Evolutionary conservation across 1,140 invertebrate species (phyloP).

Genomic region (Scylla paramamosain): DNA sequence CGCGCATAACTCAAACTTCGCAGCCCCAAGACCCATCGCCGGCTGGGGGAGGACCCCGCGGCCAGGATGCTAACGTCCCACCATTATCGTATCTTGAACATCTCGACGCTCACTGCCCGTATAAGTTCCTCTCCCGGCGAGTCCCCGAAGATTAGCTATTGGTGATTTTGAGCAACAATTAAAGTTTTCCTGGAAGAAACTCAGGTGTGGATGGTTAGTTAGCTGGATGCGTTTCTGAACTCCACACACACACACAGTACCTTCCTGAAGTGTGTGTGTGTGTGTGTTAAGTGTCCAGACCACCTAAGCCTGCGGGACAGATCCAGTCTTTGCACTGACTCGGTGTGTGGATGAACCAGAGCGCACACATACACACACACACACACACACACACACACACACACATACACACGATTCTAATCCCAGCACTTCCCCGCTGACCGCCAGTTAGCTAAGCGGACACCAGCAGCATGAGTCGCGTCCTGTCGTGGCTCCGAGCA

Average conservation of each 20-base stretch:
- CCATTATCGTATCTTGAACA: constrained; percentile 43
- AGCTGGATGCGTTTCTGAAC: too few relatives aligned
- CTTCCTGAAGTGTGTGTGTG: too few relatives aligned
- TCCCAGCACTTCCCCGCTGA: background rate
- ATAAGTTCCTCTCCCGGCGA: background rate
- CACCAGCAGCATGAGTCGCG: background rate
- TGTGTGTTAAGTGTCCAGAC: background rate
- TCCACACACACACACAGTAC: too few relatives aligned
- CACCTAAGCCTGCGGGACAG: background rate
- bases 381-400: background rate
- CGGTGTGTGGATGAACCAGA: background rate
- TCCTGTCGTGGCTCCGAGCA: background rate
- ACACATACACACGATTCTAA: background rate
- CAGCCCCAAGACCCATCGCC: constrained; percentile 31
- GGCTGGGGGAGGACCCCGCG: constrained; percentile 38
- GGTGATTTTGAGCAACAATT: too few relatives aligned
- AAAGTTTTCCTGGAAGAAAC: too few relatives aligned
- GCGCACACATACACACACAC: background rate
- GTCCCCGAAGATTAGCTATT: too few relatives aligned
- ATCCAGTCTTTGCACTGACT: background rate
- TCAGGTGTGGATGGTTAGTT: too few relatives aligned
- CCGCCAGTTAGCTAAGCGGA: background rate
- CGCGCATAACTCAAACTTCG: constrained; percentile 47
- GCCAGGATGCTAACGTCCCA: constrained; percentile 26
- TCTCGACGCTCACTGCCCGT: background rate